Evolutionary conservation across 1,140 invertebrate species (phyloP).

Genomic region (Hormaphis cornu): DNA sequence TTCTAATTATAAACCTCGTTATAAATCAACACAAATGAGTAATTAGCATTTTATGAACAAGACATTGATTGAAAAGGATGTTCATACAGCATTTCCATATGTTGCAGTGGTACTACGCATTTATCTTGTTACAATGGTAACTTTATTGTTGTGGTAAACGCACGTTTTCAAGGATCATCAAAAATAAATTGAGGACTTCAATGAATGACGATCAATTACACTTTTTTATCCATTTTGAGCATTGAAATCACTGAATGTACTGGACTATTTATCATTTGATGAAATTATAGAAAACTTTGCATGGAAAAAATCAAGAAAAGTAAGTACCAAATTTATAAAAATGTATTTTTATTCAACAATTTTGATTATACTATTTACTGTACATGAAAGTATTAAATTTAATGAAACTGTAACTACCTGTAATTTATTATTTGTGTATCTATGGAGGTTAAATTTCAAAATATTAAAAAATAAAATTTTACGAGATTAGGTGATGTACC

Average conservation of each 20-base stretch:
- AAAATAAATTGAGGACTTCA: slow-evolving; percentile 2
- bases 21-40: neutral
- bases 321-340: neutral
- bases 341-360: neutral
- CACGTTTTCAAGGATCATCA: neutral
- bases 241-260: slow-evolving; percentile 1
- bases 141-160: slow-evolving; percentile 1
- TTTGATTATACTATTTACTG: too few species aligned
- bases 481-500: too few species aligned
- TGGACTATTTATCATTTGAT: neutral
- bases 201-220: neutral
- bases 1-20: too few species aligned
- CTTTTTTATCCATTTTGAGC: slow-evolving; percentile 3
- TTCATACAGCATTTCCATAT: neutral
- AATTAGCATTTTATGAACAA: slow-evolving; percentile 1
- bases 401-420: too few species aligned
- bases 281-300: slow-evolving; percentile 3
- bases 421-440: too few species aligned
- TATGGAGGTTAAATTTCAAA: too few species aligned
- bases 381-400: too few species aligned
- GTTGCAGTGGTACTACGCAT: neutral
- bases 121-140: neutral
- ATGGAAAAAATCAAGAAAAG: neutral
- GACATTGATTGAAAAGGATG: neutral
- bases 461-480: too few species aligned